These are phyloP conservation scores for Ceuthmochares aereus DNA, from an alignment of 2,113 vertebrate species.

Conservation along the genomic window DNA sequence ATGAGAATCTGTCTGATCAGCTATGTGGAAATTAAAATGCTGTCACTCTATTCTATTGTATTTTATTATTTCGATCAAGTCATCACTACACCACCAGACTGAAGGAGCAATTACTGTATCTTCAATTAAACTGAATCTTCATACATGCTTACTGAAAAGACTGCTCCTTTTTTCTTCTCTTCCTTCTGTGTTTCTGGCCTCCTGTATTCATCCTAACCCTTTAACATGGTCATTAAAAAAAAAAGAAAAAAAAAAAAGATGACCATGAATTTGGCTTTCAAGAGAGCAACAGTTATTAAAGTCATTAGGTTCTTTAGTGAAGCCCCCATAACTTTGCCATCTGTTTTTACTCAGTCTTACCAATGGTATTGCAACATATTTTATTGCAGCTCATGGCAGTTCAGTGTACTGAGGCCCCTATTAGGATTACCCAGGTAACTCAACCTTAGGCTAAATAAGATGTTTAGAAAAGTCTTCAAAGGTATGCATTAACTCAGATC, in stretches of 20 bases:
- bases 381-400: not conserved
- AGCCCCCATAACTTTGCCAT: not conserved
- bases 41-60: not conserved
- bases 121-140: not conserved
- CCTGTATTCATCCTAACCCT: not conserved
- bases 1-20: not conserved
- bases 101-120: not conserved
- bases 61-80: conserved; percentile 3
- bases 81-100: not conserved
- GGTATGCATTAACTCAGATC: not conserved
- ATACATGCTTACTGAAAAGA: not conserved
- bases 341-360: not conserved
- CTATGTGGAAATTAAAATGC: not conserved
- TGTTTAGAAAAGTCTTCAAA: not conserved
- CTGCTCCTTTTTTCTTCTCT: not conserved
- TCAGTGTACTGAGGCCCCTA: not conserved
- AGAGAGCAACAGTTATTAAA: not conserved
- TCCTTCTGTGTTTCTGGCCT: not conserved
- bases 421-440: not conserved
- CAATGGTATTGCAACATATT: not conserved
- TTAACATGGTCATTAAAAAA: not conserved
- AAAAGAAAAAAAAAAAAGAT: not conserved
- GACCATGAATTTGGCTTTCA: not conserved
- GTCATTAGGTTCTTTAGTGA: not conserved
- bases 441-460: not conserved